Percentiles rank a stretch among this genome's conserved stretches.
Evolutionary conservation across 1,140 invertebrate species (phyloP).

Genomic region (Uloborus diversus): DNA sequence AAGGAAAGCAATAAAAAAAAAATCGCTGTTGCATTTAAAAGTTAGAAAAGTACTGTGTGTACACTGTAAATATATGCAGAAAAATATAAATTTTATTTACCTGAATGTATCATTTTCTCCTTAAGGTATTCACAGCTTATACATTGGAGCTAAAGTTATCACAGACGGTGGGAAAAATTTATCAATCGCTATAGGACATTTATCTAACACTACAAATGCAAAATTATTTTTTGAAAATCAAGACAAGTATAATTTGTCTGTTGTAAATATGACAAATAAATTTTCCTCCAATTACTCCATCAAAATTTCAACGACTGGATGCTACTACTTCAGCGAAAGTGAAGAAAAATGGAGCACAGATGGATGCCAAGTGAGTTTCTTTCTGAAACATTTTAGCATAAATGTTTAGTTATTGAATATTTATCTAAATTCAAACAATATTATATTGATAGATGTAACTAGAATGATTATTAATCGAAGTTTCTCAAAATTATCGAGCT

Average conservation of each 20-base stretch:
- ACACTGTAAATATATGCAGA: no score
- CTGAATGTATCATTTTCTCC: no score
- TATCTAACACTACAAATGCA: slow-evolving; percentile 13
- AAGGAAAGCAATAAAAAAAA: no score
- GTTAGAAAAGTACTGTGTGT: no score
- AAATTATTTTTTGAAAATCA: slow-evolving; percentile 9
- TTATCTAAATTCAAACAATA: neutral
- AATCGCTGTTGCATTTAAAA: no score
- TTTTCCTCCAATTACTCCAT: slow-evolving; percentile 41
- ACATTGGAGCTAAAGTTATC: slow-evolving; percentile 34
- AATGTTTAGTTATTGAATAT: neutral
- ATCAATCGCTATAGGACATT: slow-evolving; percentile 32
- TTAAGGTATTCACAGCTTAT: slow-evolving; percentile 26
- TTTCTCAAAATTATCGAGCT: no score
- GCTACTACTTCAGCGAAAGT: slow-evolving; percentile 33
- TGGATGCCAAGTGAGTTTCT: slow-evolving; percentile 42
- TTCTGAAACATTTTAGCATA: neutral
- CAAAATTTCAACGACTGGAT: slow-evolving; percentile 23
- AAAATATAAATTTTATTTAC: no score
- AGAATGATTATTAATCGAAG: no score
- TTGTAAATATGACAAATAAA: slow-evolving; percentile 40
- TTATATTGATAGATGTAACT: no score
- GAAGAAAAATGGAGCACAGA: slow-evolving; percentile 44
- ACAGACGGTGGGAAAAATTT: slow-evolving; percentile 32
- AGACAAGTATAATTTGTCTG: slow-evolving; percentile 13